Conservation (phyloP, 2,113 vertebrate species). For the Oncorhynchus mykiss region DNA sequence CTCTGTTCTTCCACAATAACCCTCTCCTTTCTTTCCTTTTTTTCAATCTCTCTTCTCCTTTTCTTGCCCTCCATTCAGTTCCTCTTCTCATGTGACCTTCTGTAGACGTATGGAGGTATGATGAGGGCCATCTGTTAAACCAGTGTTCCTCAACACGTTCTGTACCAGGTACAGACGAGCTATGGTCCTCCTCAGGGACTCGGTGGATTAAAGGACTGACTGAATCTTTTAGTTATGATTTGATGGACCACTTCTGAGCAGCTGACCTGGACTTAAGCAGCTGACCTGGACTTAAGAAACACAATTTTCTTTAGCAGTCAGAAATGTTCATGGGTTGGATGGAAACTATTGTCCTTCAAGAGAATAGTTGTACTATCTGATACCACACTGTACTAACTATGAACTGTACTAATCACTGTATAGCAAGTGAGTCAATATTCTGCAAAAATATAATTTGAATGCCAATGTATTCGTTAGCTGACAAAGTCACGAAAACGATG, state of each 20-base stretch:
- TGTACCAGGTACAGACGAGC: not conserved
- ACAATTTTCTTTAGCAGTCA: no score
- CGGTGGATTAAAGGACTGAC: not conserved
- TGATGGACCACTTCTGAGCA: no score
- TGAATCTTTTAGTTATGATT: not conserved
- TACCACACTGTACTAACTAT: not conserved
- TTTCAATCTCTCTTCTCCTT: not conserved
- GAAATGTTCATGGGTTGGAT: no score
- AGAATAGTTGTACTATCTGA: not conserved
- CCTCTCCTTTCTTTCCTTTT: not conserved
- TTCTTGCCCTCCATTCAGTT: not conserved
- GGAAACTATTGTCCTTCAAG: no score
- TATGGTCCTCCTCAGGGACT: not conserved
- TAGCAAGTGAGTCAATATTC: no score
- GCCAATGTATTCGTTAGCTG: no score
- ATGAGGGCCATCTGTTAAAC: not conserved
- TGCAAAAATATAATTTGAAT: no score
- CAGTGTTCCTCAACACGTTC: not conserved
- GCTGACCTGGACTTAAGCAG: no score
- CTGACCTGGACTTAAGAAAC: no score
- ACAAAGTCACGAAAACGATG: no score
- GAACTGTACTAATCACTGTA: no score
- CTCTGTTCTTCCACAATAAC: not conserved
- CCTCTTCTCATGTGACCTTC: not conserved
- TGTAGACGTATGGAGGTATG: not conserved